phyloP scores from a whole-genome alignment of 1,140 invertebrate genomes.

The Oedothorax gibbosus region DNA sequence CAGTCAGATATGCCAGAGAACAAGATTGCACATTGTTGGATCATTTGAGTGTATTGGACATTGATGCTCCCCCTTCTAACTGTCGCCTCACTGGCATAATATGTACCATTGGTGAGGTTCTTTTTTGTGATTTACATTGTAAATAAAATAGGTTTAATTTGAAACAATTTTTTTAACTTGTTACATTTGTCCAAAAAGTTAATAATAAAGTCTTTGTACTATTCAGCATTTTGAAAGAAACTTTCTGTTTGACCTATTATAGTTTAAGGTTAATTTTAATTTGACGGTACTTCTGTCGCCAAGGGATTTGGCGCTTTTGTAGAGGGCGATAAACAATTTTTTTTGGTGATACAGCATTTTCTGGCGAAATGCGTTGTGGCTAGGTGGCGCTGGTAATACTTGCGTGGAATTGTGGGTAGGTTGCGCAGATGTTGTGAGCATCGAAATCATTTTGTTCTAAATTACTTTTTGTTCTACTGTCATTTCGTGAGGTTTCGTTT shows the following conservation, averaged over 20 bases:
- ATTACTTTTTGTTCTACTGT: too few relatives aligned
- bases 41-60: slow-evolving; percentile 93
- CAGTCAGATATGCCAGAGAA: slow-evolving; percentile 6
- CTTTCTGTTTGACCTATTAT: neutral
- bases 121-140: slow-evolving; percentile 21
- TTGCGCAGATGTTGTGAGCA: too few relatives aligned
- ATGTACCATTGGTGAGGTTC: slow-evolving; percentile 91
- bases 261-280: too few relatives aligned
- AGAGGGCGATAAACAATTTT: too few relatives aligned
- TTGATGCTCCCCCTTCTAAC: slow-evolving; percentile 85
- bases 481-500: too few relatives aligned
- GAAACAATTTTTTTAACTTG: neutral
- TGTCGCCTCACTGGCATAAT: slow-evolving; percentile 95
- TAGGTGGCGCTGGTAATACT: too few relatives aligned
- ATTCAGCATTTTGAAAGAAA: neutral
- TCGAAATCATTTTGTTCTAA: too few relatives aligned
- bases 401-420: too few relatives aligned
- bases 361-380: too few relatives aligned
- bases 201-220: neutral
- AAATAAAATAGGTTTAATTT: neutral
- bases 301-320: too few relatives aligned
- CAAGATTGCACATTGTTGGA: slow-evolving; percentile 73
- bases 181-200: neutral
- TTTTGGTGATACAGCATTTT: too few relatives aligned
- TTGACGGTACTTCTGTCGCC: too few relatives aligned